Base-by-base conservation (phyloP, 2,797 vertebrate species). In the Sebastiscus albofasciatus region DNA sequence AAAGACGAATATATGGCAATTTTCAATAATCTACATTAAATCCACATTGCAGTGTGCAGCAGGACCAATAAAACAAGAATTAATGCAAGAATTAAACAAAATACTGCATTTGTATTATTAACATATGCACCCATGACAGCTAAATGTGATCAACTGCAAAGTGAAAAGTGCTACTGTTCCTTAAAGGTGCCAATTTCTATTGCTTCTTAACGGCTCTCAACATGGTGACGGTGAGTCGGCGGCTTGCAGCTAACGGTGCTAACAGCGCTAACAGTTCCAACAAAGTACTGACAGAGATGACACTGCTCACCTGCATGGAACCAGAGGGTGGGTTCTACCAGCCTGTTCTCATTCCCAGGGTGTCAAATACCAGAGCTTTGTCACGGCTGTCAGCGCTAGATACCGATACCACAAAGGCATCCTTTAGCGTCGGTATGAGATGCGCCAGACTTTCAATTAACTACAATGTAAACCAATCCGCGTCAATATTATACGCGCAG, bases 11-110 rank as follows among this genome's bases (percentile, higher is more conserved):
- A 62, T 49, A 56, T 74, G 16, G 4, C 22, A 46, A 18, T 75
- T 77, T 84, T 82, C 58, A 77, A 69, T 82, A 67, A 72, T 76
- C n/a, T 61, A 24, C 27, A 86, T 60, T 68, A 67, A 77, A 89
- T 77, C 22, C 11, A 72, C 31, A 77, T 34, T 36, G 5, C 22
- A n/a, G 34, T 46, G 22, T 73, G 61, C 22, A 49, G 27, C 36
- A 60, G 18, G 8, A 54, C 7, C 11, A 72, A 61, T 72, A 39
- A 59, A 75, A 79, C 14, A 34, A 31, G 4, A 72, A 56, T 70
- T 60, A 68, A 76, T 64, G 46, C 49, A 61, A 52, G 12, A 70
- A 71, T 70, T 59, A 60, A 75, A 73, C 27, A 72, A 59, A 60
- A 73, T 26, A 24, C 1, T 58, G 16, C 20, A 64, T 75, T 81